Conservation (phyloP, 2,797 vertebrate species). For the Astyanax mexicanus region DNA sequence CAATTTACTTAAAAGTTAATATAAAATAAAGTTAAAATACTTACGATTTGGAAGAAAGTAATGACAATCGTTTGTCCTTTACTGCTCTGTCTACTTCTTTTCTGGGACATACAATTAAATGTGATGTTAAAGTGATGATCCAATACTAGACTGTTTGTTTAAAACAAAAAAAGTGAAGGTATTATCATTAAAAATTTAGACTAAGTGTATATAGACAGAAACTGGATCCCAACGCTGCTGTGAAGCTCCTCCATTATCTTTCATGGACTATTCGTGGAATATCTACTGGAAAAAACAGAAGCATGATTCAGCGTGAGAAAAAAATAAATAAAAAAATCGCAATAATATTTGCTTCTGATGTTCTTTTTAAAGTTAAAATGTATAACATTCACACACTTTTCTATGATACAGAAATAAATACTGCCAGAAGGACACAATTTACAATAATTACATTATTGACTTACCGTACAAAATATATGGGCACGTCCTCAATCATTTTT, state of each 20-base stretch:
- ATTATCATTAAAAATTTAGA: not conserved
- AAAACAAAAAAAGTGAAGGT: not conserved
- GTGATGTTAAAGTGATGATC: not conserved
- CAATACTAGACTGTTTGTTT: not conserved
- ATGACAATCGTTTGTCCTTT: not conserved
- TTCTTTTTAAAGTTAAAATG: not conserved
- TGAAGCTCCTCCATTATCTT: not conserved
- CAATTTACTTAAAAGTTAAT: not conserved
- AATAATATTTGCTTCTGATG: too few species aligned
- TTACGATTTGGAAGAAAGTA: not conserved
- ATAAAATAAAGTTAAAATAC: constrained; percentile 2
- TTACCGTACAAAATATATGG: too few species aligned
- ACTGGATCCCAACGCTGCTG: not conserved
- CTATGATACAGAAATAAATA: too few species aligned
- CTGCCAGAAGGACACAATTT: too few species aligned
- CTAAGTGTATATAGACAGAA: not conserved
- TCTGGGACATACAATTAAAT: not conserved
- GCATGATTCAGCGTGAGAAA: not conserved
- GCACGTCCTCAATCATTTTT: too few species aligned
- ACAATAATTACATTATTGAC: too few species aligned
- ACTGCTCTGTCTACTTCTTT: too few species aligned
- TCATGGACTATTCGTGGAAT: not conserved
- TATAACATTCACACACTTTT: too few species aligned
- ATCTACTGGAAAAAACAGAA: not conserved
- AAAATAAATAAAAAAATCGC: not conserved